Evolutionary conservation across 2,113 vertebrate species (phyloP).

Genomic region (Cephalopterus ornatus): DNA sequence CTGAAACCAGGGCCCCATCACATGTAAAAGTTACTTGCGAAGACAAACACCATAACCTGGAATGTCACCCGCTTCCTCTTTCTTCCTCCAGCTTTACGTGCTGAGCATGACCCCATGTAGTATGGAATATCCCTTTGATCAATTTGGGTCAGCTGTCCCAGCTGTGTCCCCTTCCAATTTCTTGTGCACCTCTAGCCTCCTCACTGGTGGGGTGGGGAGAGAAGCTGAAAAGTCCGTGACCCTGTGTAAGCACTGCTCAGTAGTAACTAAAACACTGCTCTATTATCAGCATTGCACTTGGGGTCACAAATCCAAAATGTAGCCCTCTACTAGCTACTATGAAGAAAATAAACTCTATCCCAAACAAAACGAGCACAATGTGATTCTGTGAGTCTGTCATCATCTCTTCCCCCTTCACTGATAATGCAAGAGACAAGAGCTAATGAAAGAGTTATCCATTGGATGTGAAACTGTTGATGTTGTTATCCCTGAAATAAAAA

Average conservation of each 20-base stretch:
- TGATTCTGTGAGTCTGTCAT: not conserved
- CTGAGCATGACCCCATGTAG: not conserved
- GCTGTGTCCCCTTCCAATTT: not conserved
- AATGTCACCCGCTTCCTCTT: fast-evolving
- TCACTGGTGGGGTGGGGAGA: fast-evolving
- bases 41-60: not conserved
- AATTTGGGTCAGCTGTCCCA: fast-evolving
- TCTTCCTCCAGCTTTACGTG: not conserved
- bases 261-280: not conserved
- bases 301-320: not conserved
- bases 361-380: not conserved
- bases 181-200: fast-evolving
- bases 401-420: not conserved
- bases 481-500: not conserved
- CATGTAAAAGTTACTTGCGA: fast-evolving
- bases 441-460: not conserved
- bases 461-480: not conserved
- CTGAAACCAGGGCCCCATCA: not conserved
- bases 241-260: not conserved
- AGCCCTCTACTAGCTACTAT: not conserved
- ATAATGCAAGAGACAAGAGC: not conserved
- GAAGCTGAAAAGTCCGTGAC: not conserved
- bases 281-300: not conserved
- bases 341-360: not conserved
- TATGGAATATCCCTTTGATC: not conserved